These are phyloP conservation scores for Drosophila setifemur DNA, from an alignment of 1,140 invertebrate species.

Conservation along the genomic window DNA sequence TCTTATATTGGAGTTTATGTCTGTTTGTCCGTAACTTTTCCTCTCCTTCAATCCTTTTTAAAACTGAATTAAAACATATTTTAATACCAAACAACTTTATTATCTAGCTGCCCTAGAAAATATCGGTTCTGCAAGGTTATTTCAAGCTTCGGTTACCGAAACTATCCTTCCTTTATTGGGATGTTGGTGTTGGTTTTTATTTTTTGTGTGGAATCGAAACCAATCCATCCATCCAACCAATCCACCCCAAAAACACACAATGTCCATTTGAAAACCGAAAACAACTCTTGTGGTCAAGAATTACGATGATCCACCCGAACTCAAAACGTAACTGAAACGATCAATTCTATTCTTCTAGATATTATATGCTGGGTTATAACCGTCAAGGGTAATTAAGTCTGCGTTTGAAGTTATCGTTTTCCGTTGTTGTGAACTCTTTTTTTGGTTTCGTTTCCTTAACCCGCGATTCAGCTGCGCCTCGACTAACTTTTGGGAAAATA, in stretches of 20 bases:
- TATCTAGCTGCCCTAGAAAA: no score
- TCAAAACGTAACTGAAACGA: slow-evolving; percentile 62
- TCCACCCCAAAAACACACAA: slow-evolving; percentile 14
- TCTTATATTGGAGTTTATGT: no score
- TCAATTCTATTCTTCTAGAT: slow-evolving; percentile 80
- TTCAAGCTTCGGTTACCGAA: no score
- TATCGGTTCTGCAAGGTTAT: no score
- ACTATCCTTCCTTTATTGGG: no score
- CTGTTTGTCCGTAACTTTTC: no score
- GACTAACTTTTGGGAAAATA: slow-evolving; percentile 15
- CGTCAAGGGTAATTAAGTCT: slow-evolving; percentile 79
- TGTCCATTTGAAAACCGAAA: slow-evolving; percentile 30
- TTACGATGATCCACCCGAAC: not conserved
- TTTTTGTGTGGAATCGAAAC: not conserved
- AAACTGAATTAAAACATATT: no score
- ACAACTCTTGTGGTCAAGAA: slow-evolving; percentile 66
- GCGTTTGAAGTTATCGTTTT: slow-evolving; percentile 35
- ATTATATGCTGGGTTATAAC: slow-evolving; percentile 83
- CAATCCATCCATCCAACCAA: slow-evolving; percentile 14
- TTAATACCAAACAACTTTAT: no score
- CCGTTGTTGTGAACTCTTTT: slow-evolving; percentile 34
- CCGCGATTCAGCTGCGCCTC: slow-evolving; percentile 8
- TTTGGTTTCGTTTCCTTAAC: slow-evolving; percentile 16
- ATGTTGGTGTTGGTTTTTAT: slow-evolving; percentile 1
- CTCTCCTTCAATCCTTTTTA: no score